Conservation (phyloP, 1,140 invertebrate species). For the Ceratina australensis region DNA sequence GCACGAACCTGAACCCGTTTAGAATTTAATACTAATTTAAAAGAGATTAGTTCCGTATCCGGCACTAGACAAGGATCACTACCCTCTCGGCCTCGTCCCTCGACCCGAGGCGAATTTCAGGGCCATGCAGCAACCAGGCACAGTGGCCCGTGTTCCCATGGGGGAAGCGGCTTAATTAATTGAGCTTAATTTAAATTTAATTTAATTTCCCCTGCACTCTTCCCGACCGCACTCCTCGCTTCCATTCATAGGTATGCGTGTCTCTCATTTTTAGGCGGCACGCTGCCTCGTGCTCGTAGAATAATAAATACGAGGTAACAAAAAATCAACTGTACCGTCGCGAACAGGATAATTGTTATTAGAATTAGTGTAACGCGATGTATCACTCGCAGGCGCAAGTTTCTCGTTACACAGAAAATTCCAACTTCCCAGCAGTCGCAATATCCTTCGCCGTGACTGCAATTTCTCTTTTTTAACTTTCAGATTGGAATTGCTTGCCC, state of each 20-base stretch:
- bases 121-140: slow-evolving; percentile 52
- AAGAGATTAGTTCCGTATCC: slow-evolving; percentile 71
- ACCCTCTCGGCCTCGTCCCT: slow-evolving; percentile 35
- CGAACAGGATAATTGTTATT: no score
- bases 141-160: slow-evolving; percentile 66
- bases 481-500: background rate
- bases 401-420: background rate
- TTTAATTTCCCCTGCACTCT: slow-evolving; percentile 65
- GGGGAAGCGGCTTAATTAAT: slow-evolving; percentile 71
- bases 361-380: no score
- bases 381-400: no score
- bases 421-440: background rate
- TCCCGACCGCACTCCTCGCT: background rate
- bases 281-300: no score
- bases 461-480: slow-evolving; percentile 9
- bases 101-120: slow-evolving; percentile 50
- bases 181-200: slow-evolving; percentile 76
- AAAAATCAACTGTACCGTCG: no score
- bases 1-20: slow-evolving; percentile 55
- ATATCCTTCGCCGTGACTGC: background rate
- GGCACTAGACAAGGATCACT: slow-evolving; percentile 62
- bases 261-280: slow-evolving; percentile 16
- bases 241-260: background rate
- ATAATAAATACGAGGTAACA: no score
- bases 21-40: slow-evolving; percentile 72